phyloP scores from a whole-genome alignment of 2,888 invertebrate species.

The Luperina testacea region DNA sequence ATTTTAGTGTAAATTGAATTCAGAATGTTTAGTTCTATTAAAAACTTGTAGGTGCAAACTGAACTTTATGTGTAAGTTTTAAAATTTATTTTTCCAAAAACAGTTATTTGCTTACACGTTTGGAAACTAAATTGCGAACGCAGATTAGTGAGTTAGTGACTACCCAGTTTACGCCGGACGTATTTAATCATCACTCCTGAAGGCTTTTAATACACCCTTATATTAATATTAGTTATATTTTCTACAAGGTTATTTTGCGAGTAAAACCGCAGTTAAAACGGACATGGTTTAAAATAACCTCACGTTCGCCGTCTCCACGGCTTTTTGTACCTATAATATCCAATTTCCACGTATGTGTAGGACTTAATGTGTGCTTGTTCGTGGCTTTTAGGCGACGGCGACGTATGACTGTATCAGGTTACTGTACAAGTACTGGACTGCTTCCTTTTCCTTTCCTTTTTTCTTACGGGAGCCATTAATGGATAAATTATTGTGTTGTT shows the following conservation, averaged over 20 bases:
- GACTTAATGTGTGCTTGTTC: constrained; percentile 30
- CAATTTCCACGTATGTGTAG: constrained; percentile 51
- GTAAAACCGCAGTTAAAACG: constrained; percentile 34
- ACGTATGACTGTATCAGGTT: constrained; percentile 43
- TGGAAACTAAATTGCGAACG: background rate
- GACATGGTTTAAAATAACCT: constrained; percentile 40
- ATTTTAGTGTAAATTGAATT: background rate
- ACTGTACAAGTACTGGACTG: constrained; percentile 42
- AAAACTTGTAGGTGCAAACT: background rate
- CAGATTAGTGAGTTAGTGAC: background rate
- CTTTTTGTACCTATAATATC: constrained; percentile 44
- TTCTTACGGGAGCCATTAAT: constrained; percentile 42
- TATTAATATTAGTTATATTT: constrained; percentile 16
- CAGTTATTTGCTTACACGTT: background rate
- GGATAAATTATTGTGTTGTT: constrained; percentile 39
- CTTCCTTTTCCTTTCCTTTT: constrained; percentile 41
- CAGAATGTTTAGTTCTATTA: background rate
- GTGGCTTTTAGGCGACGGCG: constrained; percentile 33
- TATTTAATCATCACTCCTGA: background rate
- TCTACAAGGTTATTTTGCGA: background rate
- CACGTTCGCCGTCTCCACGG: constrained; percentile 25
- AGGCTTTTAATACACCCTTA: constrained; percentile 19
- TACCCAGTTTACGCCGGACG: background rate
- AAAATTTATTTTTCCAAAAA: background rate
- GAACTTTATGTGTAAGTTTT: background rate